Conservation (phyloP, 2,797 vertebrate genomes). For the Mus spretus region DNA sequence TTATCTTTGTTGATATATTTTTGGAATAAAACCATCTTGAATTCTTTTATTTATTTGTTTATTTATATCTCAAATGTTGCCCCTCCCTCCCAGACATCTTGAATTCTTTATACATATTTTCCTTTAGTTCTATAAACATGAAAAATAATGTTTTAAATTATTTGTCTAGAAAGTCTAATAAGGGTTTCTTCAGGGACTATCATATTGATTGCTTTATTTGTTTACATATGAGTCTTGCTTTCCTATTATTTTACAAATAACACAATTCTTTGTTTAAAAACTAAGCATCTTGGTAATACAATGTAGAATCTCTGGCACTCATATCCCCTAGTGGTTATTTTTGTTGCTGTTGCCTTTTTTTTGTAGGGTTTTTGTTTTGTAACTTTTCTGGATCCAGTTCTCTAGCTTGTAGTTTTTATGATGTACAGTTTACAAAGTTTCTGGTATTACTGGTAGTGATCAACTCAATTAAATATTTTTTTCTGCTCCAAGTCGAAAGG, state of each 20-base stretch:
- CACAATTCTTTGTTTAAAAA: conserved; percentile 42
- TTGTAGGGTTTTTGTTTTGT: neutral
- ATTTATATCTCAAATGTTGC: no score
- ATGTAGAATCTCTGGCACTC: neutral
- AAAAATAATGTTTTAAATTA: neutral
- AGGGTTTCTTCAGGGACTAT: neutral
- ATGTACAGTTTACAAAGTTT: neutral
- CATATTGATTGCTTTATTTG: neutral
- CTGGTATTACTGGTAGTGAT: neutral
- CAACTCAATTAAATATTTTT: neutral
- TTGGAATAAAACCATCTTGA: conserved; percentile 20
- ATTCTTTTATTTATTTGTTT: neutral
- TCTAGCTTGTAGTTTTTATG: conserved; percentile 4
- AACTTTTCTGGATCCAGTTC: conserved; percentile 32
- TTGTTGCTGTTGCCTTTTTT: neutral
- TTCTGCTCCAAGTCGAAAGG: conserved; percentile 7
- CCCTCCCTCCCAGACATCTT: neutral
- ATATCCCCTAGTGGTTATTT: neutral
- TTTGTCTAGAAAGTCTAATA: conserved; percentile 45
- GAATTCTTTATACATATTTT: conserved; percentile 50
- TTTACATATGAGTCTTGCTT: neutral
- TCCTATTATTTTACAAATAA: conserved; percentile 23
- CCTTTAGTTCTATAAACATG: conserved; percentile 24
- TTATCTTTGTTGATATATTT: conserved; percentile 19
- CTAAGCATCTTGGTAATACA: neutral